phyloP scores from a whole-genome alignment of 2,797 vertebrate species.

The Synanceia verrucosa region DNA sequence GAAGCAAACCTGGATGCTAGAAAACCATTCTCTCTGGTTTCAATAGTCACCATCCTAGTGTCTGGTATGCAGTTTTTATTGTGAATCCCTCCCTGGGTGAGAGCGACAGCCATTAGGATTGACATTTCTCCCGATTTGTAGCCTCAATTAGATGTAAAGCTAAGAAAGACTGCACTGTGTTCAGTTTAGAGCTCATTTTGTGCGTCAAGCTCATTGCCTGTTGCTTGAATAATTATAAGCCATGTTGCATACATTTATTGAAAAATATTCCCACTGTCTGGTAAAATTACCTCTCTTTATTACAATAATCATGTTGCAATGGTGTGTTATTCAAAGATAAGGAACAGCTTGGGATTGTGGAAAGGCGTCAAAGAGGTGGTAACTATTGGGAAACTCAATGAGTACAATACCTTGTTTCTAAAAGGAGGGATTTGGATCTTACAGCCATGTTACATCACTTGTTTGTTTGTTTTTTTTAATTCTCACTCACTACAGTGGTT shows the following conservation, averaged over 20 bases:
- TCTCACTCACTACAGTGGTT: not conserved
- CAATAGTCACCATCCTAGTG: no score
- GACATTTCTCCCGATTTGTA: not conserved
- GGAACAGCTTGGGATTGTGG: not conserved
- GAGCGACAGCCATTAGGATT: not conserved
- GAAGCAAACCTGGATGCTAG: no score
- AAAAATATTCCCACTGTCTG: not conserved
- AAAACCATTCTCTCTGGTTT: no score
- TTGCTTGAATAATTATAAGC: not conserved
- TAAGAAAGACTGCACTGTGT: not conserved
- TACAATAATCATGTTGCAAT: not conserved
- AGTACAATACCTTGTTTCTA: not conserved
- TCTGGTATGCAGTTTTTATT: not conserved
- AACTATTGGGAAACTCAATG: not conserved
- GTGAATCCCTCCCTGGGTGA: not conserved
- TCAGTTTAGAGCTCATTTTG: not conserved
- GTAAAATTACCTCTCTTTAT: not conserved
- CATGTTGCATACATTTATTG: not conserved
- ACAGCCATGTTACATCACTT: conserved; percentile 13
- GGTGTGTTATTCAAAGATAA: not conserved
- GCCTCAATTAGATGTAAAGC: not conserved
- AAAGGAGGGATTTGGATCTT: not conserved
- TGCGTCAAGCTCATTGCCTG: not conserved
- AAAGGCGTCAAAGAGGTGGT: not conserved
- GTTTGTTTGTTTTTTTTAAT: not conserved